Evolutionary conservation across 2,797 vertebrate species (phyloP), one percentile per base, ranked within the genome.

Genomic region (Miichthys miiuy): DNA sequence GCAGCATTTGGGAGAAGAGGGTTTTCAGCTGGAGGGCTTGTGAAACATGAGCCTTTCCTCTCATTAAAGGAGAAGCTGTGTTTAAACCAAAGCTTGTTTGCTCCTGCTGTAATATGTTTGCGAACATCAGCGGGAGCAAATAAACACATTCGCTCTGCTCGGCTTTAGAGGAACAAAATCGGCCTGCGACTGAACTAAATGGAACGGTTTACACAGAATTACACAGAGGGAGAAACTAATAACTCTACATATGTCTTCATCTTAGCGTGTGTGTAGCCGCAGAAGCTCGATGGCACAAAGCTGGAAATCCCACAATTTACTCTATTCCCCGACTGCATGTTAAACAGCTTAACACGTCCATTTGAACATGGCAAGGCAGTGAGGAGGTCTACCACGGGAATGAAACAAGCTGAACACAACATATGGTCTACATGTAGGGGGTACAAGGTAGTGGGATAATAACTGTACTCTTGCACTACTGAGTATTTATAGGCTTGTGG

Each of bases 61-160:
- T 93, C 93, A 93, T 94, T 95, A 94, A 89, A 93, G 89, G 81
- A 89, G 84, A 92, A 87, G 90, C 88, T 82, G 91, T 91, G 92
- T 90, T 93, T 89, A 93, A 93, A 92, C 89, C 89, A 83, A 88
- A 89, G 90, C 92, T 89, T 91, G 93, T 94, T 93, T 92, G 88
- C 90, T 89, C 88, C 84, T 72, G 89, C 91, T 92, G 89, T 92
- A 94, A 93, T 93, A 84, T 93, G 91, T 93, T 92, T 92, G 90
- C 78, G 69, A 90, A 93, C 92, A 86, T 93, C 93, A 89, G 90
- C 81, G 52, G 84, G 86, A 91, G 90, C 89, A 93, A 92, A 93
- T 89, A 91, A 91, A 92, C 90, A 90, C 82, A 67, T 85, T 88
- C 64, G 75, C 88, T 88, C 74, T 11, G 85, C 85, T 81, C 84